Conservation (phyloP, 2,113 vertebrate species). For the Emberiza fucata region DNA sequence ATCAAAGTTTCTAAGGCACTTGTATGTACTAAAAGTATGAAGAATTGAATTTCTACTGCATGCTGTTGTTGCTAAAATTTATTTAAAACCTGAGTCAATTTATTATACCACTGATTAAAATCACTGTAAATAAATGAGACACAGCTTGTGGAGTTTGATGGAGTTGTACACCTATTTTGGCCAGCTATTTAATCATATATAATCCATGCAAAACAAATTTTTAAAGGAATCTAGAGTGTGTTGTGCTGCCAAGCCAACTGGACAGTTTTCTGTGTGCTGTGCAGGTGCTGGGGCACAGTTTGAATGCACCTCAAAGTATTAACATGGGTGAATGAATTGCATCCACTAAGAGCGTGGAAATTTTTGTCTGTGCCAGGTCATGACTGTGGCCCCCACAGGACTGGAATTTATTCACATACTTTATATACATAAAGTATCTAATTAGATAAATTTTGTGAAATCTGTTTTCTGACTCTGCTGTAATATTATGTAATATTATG, state of each 20-base stretch:
- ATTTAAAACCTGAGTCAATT: background rate
- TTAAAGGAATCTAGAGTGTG: background rate
- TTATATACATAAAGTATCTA: background rate
- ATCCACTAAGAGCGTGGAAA: background rate
- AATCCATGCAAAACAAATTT: background rate
- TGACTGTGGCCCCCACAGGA: background rate
- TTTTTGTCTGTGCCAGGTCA: background rate
- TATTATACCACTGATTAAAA: background rate
- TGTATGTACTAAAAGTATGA: background rate
- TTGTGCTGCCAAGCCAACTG: background rate
- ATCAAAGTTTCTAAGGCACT: background rate
- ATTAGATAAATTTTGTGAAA: background rate
- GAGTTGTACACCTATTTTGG: background rate
- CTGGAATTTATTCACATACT: background rate
- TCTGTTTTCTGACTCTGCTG: background rate
- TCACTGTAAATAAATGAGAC: background rate
- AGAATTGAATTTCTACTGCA: background rate
- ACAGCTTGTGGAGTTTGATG: background rate
- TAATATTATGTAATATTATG: background rate
- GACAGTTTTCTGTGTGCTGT: background rate
- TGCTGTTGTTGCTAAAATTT: background rate
- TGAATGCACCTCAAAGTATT: background rate
- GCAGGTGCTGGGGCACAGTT: background rate
- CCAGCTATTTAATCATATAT: background rate
- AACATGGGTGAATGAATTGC: background rate